phyloP scores from a whole-genome alignment of 2,797 vertebrate species.

The Eospalax fontanierii region DNA sequence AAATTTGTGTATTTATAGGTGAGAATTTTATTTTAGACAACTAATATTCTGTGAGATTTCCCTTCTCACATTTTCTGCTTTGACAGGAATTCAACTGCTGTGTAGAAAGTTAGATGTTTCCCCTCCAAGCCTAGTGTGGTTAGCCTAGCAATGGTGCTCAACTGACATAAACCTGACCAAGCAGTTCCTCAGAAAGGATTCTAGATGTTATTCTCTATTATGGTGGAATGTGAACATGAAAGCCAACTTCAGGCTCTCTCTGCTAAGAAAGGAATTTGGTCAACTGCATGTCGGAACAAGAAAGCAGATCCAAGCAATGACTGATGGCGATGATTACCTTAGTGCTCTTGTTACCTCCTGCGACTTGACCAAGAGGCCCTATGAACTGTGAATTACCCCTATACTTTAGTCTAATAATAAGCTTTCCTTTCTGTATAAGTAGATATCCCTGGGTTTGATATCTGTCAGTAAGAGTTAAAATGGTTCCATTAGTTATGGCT shows the following conservation, averaged over 20 bases:
- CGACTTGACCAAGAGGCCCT: background rate
- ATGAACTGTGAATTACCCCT: background rate
- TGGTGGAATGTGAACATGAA: background rate
- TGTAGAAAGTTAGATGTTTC: background rate
- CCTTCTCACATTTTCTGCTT: background rate
- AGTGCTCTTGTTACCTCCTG: background rate
- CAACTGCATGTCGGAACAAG: background rate
- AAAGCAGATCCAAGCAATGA: background rate
- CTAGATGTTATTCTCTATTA: background rate
- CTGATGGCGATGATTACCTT: background rate
- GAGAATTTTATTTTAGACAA: background rate
- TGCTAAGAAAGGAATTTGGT: background rate
- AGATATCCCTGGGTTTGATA: background rate
- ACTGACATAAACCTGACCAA: background rate
- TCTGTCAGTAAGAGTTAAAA: constrained; percentile 38
- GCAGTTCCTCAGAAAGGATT: background rate
- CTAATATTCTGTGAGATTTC: background rate
- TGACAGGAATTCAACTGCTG: background rate
- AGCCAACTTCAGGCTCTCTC: background rate
- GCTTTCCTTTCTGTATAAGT: constrained; percentile 9
- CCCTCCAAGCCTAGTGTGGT: background rate
- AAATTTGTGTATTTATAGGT: background rate
- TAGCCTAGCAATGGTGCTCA: background rate
- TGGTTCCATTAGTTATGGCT: constrained; percentile 39
- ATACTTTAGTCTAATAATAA: background rate